Conservation (phyloP, 2,113 vertebrate genomes). For the Colossoma macropomum region DNA sequence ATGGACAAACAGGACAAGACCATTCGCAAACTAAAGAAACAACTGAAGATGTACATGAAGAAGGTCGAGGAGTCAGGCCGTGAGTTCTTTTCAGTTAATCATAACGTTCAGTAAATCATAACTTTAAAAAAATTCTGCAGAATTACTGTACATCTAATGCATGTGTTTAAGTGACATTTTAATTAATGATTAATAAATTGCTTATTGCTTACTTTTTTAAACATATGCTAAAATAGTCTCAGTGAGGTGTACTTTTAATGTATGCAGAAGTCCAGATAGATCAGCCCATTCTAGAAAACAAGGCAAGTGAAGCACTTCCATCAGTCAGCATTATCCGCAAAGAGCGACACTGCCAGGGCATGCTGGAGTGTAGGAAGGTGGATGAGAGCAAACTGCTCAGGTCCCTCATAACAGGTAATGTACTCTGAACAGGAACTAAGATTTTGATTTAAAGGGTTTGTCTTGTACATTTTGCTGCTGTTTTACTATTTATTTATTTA, state of each 20-base stretch:
- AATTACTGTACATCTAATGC: neutral
- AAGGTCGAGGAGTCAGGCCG: conserved; percentile 91
- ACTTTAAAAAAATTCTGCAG: neutral
- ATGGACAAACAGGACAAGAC: conserved; percentile 93
- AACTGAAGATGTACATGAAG: conserved; percentile 88
- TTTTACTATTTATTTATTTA: neutral
- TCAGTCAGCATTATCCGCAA: conserved; percentile 87
- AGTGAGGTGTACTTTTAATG: conserved; percentile 8
- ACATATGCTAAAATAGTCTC: neutral
- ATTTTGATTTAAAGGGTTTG: neutral
- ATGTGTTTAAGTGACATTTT: neutral
- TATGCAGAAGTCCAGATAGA: conserved; percentile 81
- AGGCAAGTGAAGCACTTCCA: neutral
- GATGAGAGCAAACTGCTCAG: conserved; percentile 90
- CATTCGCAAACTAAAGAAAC: conserved; percentile 91
- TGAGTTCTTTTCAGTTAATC: conserved; percentile 62
- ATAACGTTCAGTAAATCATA: neutral
- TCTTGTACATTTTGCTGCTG: no score
- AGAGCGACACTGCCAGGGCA: conserved; percentile 94
- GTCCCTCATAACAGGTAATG: conserved; percentile 86
- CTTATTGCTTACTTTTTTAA: neutral
- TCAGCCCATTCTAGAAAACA: conserved; percentile 80
- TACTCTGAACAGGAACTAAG: neutral
- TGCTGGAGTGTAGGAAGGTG: conserved; percentile 92
- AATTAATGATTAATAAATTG: no score